Evolutionary conservation across 2,888 invertebrate species (phyloP).

Genomic region (Anagyrus pseudococci): DNA sequence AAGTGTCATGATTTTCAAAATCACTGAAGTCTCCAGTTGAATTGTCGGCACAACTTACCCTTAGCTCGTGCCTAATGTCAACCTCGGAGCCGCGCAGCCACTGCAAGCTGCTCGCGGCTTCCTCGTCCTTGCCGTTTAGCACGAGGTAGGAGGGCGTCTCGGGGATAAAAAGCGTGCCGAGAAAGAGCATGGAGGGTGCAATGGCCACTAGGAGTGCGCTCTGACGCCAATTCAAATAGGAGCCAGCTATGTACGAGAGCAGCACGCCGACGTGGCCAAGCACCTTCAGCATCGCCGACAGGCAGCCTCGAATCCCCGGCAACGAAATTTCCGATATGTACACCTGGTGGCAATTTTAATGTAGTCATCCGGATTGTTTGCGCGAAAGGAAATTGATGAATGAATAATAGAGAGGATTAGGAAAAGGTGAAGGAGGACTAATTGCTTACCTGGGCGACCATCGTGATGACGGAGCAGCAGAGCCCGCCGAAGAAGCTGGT

Average conservation of each 20-base stretch:
- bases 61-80: conserved; percentile 77
- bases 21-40: too few species aligned
- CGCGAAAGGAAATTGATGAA: background rate
- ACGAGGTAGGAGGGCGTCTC: conserved; percentile 89
- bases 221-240: conserved; percentile 84
- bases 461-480: conserved; percentile 78
- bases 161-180: conserved; percentile 80
- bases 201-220: conserved; percentile 81
- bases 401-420: background rate
- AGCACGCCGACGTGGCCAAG: conserved; percentile 86
- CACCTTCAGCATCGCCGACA: conserved; percentile 86
- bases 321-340: conserved; percentile 92
- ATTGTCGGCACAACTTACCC: conserved; percentile 44
- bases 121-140: conserved; percentile 76
- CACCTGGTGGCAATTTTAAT: conserved; percentile 64
- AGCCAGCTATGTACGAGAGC: conserved; percentile 82
- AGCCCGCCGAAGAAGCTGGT: conserved; percentile 87
- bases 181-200: conserved; percentile 78
- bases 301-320: conserved; percentile 83
- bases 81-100: conserved; percentile 85
- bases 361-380: background rate
- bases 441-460: conserved; percentile 73
- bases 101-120: conserved; percentile 74
- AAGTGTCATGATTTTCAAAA: too few species aligned
- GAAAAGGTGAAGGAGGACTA: background rate